Conservation (phyloP, 2,888 invertebrate species). For the Tiliacea citrago region DNA sequence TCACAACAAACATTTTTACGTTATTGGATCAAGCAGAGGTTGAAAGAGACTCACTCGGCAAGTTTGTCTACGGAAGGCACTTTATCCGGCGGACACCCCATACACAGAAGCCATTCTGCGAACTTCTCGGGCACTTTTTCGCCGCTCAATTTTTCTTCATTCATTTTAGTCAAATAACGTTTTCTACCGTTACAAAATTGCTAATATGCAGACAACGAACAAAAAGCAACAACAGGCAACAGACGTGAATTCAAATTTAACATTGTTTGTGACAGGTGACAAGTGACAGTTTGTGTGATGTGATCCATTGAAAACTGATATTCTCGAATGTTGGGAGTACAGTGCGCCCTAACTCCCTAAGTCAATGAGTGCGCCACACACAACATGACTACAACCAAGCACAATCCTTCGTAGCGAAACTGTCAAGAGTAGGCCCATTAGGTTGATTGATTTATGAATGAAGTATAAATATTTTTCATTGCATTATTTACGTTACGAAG, state of each 20-base stretch:
- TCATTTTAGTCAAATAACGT: constrained; percentile 67
- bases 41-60: constrained; percentile 74
- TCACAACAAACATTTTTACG: too few species aligned
- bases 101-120: constrained; percentile 82
- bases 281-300: not conserved
- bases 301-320: constrained; percentile 5
- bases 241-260: constrained; percentile 54
- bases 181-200: not conserved
- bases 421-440: not conserved
- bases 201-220: not conserved
- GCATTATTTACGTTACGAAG: not conserved
- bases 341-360: too few species aligned
- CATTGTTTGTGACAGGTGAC: constrained; percentile 16
- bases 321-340: constrained; percentile 7
- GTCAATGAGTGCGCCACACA: not conserved
- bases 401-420: not conserved
- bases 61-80: constrained; percentile 83
- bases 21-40: not conserved
- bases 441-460: too few species aligned
- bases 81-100: constrained; percentile 85
- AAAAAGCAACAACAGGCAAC: constrained; percentile 42
- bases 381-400: too few species aligned
- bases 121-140: constrained; percentile 84
- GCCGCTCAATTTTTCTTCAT: constrained; percentile 77
- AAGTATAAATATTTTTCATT: not conserved